These are phyloP conservation scores for Chamaea fasciata DNA, from an alignment of 2,113 vertebrate species.

Conservation along the genomic window DNA sequence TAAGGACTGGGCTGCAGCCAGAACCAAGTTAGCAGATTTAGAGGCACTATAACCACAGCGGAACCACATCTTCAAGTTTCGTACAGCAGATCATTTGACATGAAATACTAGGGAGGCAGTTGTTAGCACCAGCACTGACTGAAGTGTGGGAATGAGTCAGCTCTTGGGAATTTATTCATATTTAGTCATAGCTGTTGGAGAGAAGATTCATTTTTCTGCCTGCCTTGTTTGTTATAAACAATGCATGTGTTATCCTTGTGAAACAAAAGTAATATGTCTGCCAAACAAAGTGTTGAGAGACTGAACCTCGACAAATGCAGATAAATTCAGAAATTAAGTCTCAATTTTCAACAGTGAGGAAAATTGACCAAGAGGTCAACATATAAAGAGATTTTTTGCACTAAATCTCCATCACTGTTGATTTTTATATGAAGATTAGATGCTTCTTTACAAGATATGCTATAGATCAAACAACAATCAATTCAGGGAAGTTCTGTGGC, in stretches of 20 bases:
- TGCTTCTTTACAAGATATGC: neutral
- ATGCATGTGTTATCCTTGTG: neutral
- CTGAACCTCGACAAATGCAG: conserved; percentile 27
- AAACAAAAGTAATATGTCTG: conserved; percentile 7
- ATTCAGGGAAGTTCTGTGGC: conserved; percentile 13
- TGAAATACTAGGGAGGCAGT: neutral
- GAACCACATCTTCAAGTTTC: neutral
- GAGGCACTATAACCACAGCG: neutral
- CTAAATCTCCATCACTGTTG: conserved; percentile 18
- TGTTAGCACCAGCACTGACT: neutral
- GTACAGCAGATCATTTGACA: neutral
- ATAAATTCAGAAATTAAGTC: conserved; percentile 46
- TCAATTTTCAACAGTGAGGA: neutral
- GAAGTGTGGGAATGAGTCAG: neutral
- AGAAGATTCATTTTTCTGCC: conserved; percentile 22
- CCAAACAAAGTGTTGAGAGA: conserved; percentile 19
- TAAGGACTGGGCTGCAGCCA: neutral
- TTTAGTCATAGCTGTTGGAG: conserved; percentile 7
- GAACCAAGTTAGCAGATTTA: neutral
- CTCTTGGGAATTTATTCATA: neutral
- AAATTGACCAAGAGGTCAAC: conserved; percentile 32
- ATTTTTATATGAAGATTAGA: conserved; percentile 43
- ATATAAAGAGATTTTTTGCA: neutral
- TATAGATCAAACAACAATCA: conserved; percentile 37
- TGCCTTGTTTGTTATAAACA: conserved; percentile 32